phyloP scores from a whole-genome alignment of 2,797 vertebrate genomes.

The Melanogrammus aeglefinus region DNA sequence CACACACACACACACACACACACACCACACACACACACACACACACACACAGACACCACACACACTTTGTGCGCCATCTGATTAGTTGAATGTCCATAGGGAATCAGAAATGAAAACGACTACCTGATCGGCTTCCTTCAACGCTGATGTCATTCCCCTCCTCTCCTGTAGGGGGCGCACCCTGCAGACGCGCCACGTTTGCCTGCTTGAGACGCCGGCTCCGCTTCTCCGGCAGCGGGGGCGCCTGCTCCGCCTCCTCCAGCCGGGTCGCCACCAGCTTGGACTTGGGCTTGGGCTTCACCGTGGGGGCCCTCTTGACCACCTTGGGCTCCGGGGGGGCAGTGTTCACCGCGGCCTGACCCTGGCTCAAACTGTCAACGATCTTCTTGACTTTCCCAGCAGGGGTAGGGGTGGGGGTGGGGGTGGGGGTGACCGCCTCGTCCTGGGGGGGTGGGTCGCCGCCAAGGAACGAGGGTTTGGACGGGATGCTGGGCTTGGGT shows the following conservation, averaged over 20 bases:
- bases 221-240: slow-evolving; percentile 68
- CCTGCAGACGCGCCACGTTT: slow-evolving; percentile 14
- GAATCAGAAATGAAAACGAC: neutral
- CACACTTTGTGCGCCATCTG: neutral
- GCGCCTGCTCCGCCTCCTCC: slow-evolving; percentile 36
- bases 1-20: too few relatives aligned
- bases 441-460: slow-evolving; percentile 20
- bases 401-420: slow-evolving; percentile 21
- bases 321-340: neutral
- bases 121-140: slow-evolving; percentile 70
- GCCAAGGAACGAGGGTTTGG: slow-evolving; percentile 37
- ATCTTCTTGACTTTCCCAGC: slow-evolving; percentile 72
- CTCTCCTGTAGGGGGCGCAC: slow-evolving; percentile 3
- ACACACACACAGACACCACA: neutral
- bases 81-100: neutral
- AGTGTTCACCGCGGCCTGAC: slow-evolving; percentile 13
- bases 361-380: slow-evolving; percentile 65
- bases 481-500: slow-evolving; percentile 53
- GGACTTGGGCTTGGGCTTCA: slow-evolving; percentile 60
- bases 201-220: slow-evolving; percentile 55
- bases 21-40: too few relatives aligned
- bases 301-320: slow-evolving; percentile 46
- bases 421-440: slow-evolving; percentile 18
- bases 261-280: neutral
- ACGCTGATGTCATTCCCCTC: slow-evolving; percentile 22